Evolutionary conservation across 35 echinoderm and acorn worm genomes (phyloP).

Genomic region (Holothuria glaberrima): DNA sequence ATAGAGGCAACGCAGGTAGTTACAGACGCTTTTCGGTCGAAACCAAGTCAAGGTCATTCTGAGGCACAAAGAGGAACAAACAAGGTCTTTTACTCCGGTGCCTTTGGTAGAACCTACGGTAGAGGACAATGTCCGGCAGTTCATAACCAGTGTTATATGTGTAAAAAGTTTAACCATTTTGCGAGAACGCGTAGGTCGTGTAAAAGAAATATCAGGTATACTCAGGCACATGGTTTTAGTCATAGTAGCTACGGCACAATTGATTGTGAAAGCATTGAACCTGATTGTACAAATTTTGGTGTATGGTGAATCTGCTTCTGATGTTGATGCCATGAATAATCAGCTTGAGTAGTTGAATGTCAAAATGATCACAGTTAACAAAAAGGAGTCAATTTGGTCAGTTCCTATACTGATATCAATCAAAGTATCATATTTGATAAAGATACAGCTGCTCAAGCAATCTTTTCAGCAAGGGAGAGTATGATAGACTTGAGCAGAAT

Average conservation of each 20-base stretch:
- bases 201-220: slow-evolving; percentile 4
- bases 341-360: too few relatives aligned
- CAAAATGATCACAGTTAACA: too few relatives aligned
- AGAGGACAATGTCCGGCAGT: slow-evolving; percentile 24
- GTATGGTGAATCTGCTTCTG: too few relatives aligned
- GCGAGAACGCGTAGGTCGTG: not conserved
- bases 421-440: too few relatives aligned
- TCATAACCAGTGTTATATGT: slow-evolving; percentile 13
- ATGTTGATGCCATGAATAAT: too few relatives aligned
- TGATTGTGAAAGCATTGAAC: not conserved
- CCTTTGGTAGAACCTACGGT: slow-evolving; percentile 13
- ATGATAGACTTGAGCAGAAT: too few relatives aligned
- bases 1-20: not conserved
- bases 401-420: too few relatives aligned
- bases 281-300: not conserved
- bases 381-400: too few relatives aligned
- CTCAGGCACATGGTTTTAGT: not conserved
- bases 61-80: not conserved
- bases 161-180: slow-evolving; percentile 27
- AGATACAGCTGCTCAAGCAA: too few relatives aligned
- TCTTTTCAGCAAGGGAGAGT: too few relatives aligned
- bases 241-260: not conserved
- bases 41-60: not conserved
- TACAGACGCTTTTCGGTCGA: not conserved
- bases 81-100: slow-evolving; percentile 10